phyloP scores from a whole-genome alignment of 2,888 invertebrate genomes.

The Julus scanicus region DNA sequence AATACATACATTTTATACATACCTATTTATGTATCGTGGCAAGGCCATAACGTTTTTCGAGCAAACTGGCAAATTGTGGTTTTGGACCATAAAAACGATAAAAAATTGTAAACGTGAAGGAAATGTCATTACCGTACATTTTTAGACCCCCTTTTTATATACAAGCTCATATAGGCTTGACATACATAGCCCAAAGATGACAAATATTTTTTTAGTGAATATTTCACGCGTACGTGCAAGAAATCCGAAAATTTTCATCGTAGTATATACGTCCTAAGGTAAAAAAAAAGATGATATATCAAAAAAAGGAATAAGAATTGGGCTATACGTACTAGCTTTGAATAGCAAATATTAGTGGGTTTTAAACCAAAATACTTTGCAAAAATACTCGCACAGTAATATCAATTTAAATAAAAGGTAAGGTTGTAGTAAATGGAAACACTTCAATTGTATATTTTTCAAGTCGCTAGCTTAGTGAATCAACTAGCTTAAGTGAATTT shows the following conservation, averaged over 20 bases:
- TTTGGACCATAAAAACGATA: not conserved
- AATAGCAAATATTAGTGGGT: not conserved
- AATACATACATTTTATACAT: not conserved
- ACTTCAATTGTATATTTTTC: too few species aligned
- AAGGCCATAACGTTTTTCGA: not conserved
- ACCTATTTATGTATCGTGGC: not conserved
- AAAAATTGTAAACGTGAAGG: not conserved
- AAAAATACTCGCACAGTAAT: too few species aligned
- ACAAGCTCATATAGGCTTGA: not conserved
- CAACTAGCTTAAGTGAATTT: too few species aligned
- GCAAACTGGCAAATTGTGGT: slow-evolving; percentile 39
- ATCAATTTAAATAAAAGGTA: too few species aligned
- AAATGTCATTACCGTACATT: not conserved
- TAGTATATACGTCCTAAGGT: not conserved
- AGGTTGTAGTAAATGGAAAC: too few species aligned
- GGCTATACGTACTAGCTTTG: not conserved
- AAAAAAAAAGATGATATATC: slow-evolving; percentile 17
- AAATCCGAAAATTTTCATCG: not conserved
- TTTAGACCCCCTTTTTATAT: not conserved
- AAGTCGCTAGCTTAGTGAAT: too few species aligned
- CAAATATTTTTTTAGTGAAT: not conserved
- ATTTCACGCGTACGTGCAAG: not conserved
- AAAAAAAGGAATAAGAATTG: not conserved
- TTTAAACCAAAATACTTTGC: not conserved
- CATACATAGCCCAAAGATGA: slow-evolving; percentile 32